These are phyloP conservation scores for Euplexia lucipara DNA, from an alignment of 2,888 invertebrate genomes.

Conservation along the genomic window DNA sequence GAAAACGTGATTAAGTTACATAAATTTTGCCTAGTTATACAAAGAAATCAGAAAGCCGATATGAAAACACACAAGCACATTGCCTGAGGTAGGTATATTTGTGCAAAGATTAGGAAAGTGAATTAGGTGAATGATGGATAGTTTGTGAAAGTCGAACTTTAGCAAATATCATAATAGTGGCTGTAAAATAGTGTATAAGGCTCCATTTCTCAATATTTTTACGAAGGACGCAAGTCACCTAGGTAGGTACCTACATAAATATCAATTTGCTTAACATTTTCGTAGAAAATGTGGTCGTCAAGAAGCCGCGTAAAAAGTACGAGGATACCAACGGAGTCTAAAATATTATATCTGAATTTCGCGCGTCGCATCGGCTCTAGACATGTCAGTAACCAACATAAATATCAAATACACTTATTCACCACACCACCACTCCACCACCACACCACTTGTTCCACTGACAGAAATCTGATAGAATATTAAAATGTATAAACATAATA, in stretches of 20 bases:
- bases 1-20: slow-evolving; percentile 38
- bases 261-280: slow-evolving; percentile 36
- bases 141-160: slow-evolving; percentile 46
- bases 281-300: slow-evolving; percentile 16
- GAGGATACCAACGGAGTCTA: slow-evolving; percentile 32
- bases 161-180: slow-evolving; percentile 50
- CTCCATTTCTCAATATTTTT: slow-evolving; percentile 21
- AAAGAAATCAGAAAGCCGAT: slow-evolving; percentile 28
- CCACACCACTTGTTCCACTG: too few species aligned
- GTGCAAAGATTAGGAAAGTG: slow-evolving; percentile 52
- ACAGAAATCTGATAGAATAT: too few species aligned
- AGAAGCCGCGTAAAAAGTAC: slow-evolving; percentile 37
- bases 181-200: neutral
- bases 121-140: slow-evolving; percentile 63
- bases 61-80: slow-evolving; percentile 30
- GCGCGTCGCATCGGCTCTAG: neutral
- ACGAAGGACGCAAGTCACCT: slow-evolving; percentile 17
- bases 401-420: slow-evolving; percentile 17
- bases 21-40: slow-evolving; percentile 34
- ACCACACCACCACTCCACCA: too few species aligned
- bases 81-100: slow-evolving; percentile 49
- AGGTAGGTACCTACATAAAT: slow-evolving; percentile 39
- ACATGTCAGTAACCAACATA: slow-evolving; percentile 20
- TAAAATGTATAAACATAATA: too few species aligned
- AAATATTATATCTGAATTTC: slow-evolving; percentile 43